Evolutionary conservation across 2,797 vertebrate genomes (phyloP), one percentile per base, ranked within the genome.

Genomic region (Pygocentrus nattereri): DNA sequence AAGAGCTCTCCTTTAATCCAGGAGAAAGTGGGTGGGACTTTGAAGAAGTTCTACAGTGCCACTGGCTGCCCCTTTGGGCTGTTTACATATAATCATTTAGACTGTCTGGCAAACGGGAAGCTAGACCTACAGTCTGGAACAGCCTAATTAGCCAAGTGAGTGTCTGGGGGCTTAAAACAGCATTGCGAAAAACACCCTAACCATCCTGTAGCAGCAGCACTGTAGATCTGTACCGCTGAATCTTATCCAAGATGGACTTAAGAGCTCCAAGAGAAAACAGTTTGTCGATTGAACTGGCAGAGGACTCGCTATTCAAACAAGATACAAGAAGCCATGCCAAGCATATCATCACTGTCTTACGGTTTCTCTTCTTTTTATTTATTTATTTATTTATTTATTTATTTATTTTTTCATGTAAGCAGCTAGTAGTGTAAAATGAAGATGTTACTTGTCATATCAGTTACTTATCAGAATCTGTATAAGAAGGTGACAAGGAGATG

Each of bases 21-120:
- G 25, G 44, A 38, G 13, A 56, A 73, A 54, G 70, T 73, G 19
- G 70, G 50, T 15, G 19, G 27, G 52, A 50, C 70, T 72, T 23
- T 74, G 71, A 58, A 49, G 52, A 52, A 71, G 30, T 38, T 74
- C 52, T 23, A 13, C 52, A 59, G 72, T 59, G 72, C 34, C 13
- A 23, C 52, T 18, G 31, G 54, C 54, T 59, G 21, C 5, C 19
- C 30, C 52, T 74, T 58, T 41, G 11, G 71, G 71, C 54, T 44
- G 54, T 74, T 74, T 74, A 59, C 72, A 59, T 25, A 58, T 31
- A 74, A 58, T 74, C 31, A n/a, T 74, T 58, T 58, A 38, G 30
- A 11, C 27, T 73, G 34, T 74, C 27, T 72, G 52, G 31, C 30
- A 38, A 58, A 74, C 2, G 18, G 31, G 21, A n/a, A 41, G 31